A percentile compares a stretch with the other conserved stretches of the same genome.
phyloP scores from a whole-genome alignment of 2,888 invertebrate species.

The Pammene fasciana region DNA sequence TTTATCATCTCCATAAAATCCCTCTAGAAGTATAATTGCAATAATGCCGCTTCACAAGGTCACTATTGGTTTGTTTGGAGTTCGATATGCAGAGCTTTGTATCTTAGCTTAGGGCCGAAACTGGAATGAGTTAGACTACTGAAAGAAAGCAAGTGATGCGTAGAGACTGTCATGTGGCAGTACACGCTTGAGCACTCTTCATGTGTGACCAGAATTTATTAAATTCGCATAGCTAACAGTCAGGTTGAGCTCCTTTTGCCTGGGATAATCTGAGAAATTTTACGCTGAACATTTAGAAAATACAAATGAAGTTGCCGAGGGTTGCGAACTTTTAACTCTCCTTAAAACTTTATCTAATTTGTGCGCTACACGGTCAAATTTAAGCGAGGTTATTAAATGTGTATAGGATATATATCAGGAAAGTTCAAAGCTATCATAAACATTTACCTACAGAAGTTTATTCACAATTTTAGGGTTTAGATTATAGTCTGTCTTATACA shows the following conservation, averaged over 20 bases:
- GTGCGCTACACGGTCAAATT: neutral
- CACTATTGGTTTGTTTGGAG: too few species aligned
- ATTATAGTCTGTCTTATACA: too few species aligned
- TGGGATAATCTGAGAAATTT: slow-evolving; percentile 78
- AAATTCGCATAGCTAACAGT: slow-evolving; percentile 67
- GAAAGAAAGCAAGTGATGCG: neutral
- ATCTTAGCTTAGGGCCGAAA: too few species aligned
- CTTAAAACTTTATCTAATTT: neutral
- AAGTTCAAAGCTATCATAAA: too few species aligned
- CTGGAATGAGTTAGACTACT: too few species aligned
- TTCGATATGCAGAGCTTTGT: too few species aligned
- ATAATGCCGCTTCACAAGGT: too few species aligned
- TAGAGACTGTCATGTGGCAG: neutral
- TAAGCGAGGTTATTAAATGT: slow-evolving; percentile 45
- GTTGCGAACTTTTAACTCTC: neutral
- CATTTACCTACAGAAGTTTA: too few species aligned
- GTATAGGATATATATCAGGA: too few species aligned
- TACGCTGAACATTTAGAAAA: slow-evolving; percentile 72
- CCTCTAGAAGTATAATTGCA: too few species aligned
- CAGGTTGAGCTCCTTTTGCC: slow-evolving; percentile 71
- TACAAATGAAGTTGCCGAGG: slow-evolving; percentile 69
- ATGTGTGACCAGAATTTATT: slow-evolving; percentile 79
- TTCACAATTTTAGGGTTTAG: too few species aligned
- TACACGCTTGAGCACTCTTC: slow-evolving; percentile 32
- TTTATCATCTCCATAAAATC: too few species aligned